Evolutionary conservation across 2,797 vertebrate species (phyloP), one percentile per base, ranked within the genome.

Genomic region (Sebastes oblongus): DNA sequence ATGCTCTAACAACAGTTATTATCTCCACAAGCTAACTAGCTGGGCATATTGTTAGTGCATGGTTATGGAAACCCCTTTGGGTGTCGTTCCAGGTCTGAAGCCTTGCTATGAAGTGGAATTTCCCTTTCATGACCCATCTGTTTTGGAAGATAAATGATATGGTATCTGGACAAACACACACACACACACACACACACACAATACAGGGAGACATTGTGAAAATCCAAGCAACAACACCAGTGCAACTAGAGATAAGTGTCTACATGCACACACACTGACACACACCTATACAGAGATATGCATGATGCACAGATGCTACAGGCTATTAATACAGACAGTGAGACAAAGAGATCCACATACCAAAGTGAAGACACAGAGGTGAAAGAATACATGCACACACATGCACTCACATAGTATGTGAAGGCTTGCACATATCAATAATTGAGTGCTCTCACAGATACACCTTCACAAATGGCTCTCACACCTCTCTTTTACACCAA

Each of bases 1-100:
- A 77, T 72, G 82, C 46, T 60, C 64, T n/a, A 73, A 89, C 69
- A 84, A 85, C 74, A 70, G 72, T 88, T 70, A 90, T 86, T 85
- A 87, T 74, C 71, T 79, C 54, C 13, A 67, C 30, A 68, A 67
- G 75, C 67, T 30, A 34, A 59, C 59, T 64, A 78, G 79, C 22
- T 68, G 69, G 29, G 61, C 72, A 68, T 59, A 79, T 74, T 76
- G 84, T 85, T 86, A 59, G 66, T 52, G 62, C 74, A 69, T 50
- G 55, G 32, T 50, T 64, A 67, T 62, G 64, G 81, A 82, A 85
- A 80, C 65, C 80, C 69, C 74, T 79, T 22, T 20, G 65, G 75
- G 71, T 84, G 55, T 72, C 70, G 58, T 77, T 81, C 24, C 11
- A 32, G 58, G 55, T 80, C 72, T 87, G 9, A 77, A 78, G 65